phyloP scores from a whole-genome alignment of 2,888 invertebrate species.

The Drosophila sordidula region DNA sequence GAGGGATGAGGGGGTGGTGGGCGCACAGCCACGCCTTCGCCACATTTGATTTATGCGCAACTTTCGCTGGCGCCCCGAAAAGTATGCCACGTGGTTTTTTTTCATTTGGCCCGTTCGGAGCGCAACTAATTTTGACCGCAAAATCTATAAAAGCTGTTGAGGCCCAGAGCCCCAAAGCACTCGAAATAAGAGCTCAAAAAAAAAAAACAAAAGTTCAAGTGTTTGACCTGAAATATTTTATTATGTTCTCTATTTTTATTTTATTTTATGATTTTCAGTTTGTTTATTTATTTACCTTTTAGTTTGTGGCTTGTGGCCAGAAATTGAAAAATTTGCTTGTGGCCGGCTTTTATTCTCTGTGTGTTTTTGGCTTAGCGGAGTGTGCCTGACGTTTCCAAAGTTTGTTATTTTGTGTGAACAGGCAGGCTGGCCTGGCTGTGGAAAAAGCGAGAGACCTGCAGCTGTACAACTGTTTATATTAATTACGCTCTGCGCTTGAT shows the following conservation, averaged over 20 bases:
- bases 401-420: conserved; percentile 36
- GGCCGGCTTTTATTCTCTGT: conserved; percentile 2
- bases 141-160: conserved; percentile 49
- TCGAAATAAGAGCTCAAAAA: conserved; percentile 25
- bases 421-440: not conserved
- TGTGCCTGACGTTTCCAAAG: conserved; percentile 45
- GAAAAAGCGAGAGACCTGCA: conserved; percentile 1
- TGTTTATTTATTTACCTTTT: conserved; percentile 43
- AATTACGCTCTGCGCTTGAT: conserved; percentile 34
- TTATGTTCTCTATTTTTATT: conserved; percentile 32
- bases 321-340: conserved; percentile 33
- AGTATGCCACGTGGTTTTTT: conserved; percentile 35
- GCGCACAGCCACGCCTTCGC: conserved; percentile 27
- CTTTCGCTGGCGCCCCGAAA: conserved; percentile 42
- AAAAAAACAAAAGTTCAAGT: conserved; percentile 43
- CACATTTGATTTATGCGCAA: conserved; percentile 62
- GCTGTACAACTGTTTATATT: conserved; percentile 36
- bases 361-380: conserved; percentile 2
- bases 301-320: conserved; percentile 6
- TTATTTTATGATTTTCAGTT: conserved; percentile 35
- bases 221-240: conserved; percentile 61
- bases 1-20: not conserved
- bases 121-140: conserved; percentile 57
- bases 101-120: not conserved
- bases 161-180: conserved; percentile 14